A percentile compares a stretch with the other conserved stretches of the same genome.
Evolutionary conservation across 2,888 invertebrate genomes (phyloP).

Genomic region (Nemurella pictetii): DNA sequence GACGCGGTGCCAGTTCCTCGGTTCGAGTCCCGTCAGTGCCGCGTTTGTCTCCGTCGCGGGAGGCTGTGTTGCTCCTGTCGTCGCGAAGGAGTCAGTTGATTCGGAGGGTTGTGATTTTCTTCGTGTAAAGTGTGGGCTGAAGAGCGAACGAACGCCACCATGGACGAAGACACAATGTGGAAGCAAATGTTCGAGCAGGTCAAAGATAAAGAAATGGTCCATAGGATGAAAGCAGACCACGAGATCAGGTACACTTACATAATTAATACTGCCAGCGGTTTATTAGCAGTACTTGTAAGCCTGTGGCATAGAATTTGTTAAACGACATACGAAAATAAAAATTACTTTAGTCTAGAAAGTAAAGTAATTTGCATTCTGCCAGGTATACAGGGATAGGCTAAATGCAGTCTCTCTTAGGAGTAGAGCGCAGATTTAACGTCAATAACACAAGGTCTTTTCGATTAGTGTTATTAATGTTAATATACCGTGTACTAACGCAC

Average conservation of each 20-base stretch:
- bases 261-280: no score
- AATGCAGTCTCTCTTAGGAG: no score
- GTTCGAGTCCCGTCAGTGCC: background rate
- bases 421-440: background rate
- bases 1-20: background rate
- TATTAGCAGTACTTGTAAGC: no score
- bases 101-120: background rate
- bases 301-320: no score
- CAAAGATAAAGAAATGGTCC: slow-evolving; percentile 29
- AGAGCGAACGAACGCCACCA: background rate
- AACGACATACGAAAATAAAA: no score
- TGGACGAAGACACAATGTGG: slow-evolving; percentile 41
- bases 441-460: background rate
- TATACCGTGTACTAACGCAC: no score
- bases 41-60: background rate
- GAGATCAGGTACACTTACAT: slow-evolving; percentile 38
- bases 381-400: no score
- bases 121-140: background rate
- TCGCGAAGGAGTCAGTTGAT: background rate
- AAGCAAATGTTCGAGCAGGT: slow-evolving; percentile 38
- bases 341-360: no score
- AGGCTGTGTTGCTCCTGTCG: background rate
- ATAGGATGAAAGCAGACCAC: slow-evolving; percentile 28
- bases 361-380: no score
- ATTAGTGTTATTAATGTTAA: background rate